These are phyloP conservation scores for Hyla sarda DNA, from an alignment of 2,113 vertebrate species.

Conservation along the genomic window DNA sequence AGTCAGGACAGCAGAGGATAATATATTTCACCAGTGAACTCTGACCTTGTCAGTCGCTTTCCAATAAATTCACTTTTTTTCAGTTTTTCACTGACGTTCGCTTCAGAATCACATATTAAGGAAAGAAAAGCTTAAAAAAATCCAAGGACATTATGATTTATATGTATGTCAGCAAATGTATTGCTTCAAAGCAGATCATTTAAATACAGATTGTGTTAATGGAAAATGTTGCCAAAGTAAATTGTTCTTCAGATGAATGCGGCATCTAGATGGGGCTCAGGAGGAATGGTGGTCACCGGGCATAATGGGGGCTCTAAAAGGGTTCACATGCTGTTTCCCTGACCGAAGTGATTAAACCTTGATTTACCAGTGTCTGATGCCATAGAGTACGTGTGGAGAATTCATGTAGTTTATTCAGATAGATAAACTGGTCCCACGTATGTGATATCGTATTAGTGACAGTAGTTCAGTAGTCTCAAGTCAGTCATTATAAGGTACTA, in stretches of 20 bases:
- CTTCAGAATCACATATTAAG: neutral
- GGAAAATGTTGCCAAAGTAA: conserved; percentile 4
- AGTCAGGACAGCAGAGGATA: conserved; percentile 40
- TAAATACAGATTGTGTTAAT: conserved; percentile 8
- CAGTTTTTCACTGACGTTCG: neutral
- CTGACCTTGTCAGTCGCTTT: conserved; percentile 33
- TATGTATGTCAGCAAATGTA: neutral
- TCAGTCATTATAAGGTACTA: neutral
- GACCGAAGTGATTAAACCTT: neutral
- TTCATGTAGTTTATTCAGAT: neutral
- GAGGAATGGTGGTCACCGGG: neutral
- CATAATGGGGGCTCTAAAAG: neutral
- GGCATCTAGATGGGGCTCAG: neutral
- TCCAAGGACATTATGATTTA: conserved; percentile 24
- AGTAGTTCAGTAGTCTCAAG: neutral
- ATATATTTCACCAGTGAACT: conserved; percentile 42
- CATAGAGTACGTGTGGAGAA: neutral
- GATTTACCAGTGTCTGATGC: neutral
- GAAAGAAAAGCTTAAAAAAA: neutral
- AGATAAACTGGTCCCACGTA: neutral
- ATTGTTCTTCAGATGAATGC: neutral
- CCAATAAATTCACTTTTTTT: conserved; percentile 14
- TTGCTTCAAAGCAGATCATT: neutral
- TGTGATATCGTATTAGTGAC: neutral
- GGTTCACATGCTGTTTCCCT: neutral